phyloP scores from a whole-genome alignment of 2,797 vertebrate genomes.

The Coracias cyanogaster region DNA sequence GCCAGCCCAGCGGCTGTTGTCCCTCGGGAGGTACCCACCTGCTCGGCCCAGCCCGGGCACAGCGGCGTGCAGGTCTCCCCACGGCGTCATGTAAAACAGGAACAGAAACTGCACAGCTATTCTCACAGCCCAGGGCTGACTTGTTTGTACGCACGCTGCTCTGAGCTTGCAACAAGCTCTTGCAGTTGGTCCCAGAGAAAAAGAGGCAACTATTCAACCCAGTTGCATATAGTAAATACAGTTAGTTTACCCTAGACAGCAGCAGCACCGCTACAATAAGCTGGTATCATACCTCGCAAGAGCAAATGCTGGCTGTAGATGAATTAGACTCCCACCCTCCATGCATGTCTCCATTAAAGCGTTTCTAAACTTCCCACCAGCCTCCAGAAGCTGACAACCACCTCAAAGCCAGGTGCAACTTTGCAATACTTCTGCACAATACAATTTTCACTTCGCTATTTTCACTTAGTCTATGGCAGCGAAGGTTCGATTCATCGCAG shows the following conservation, averaged over 20 bases:
- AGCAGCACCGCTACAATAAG: neutral
- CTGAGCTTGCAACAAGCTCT: neutral
- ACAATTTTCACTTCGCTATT: constrained; percentile 45
- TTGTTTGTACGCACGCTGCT: neutral
- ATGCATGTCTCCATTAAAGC: neutral
- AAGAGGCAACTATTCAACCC: neutral
- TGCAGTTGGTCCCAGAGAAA: neutral
- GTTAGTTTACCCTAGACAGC: neutral
- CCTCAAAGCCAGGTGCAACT: constrained; percentile 33
- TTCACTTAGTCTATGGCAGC: neutral
- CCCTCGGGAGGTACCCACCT: constrained; percentile 23
- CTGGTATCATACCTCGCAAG: neutral
- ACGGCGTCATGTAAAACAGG: neutral
- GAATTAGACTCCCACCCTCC: constrained; percentile 52
- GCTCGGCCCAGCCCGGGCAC: neutral
- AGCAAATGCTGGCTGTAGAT: constrained; percentile 33
- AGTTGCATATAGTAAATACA: constrained; percentile 27
- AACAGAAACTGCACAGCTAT: constrained; percentile 24
- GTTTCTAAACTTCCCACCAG: constrained; percentile 19
- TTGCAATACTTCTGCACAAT: neutral
- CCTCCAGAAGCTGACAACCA: constrained; percentile 31
- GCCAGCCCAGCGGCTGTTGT: neutral
- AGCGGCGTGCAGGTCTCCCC: neutral
- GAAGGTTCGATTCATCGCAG: neutral
- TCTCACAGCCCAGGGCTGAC: neutral